Conservation (phyloP, 2,113 vertebrate species). For the Catagonus wagneri region DNA sequence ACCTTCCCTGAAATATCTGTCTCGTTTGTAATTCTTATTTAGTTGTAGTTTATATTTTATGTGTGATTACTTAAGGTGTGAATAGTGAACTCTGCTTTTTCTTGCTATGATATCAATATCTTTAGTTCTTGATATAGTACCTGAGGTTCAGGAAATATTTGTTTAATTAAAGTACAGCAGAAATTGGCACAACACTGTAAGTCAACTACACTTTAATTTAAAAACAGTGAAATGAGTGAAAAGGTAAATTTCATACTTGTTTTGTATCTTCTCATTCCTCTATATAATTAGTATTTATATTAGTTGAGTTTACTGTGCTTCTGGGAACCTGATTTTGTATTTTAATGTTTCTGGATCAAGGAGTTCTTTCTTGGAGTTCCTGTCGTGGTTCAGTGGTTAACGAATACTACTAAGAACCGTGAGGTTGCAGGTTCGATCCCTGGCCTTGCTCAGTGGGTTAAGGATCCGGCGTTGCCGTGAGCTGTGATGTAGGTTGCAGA, state of each 20-base stretch:
- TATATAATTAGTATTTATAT: background rate
- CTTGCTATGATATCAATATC: background rate
- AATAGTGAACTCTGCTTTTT: background rate
- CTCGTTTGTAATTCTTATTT: conserved; percentile 14
- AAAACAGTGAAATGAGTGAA: conserved; percentile 51
- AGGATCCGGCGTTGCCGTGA: too few species aligned
- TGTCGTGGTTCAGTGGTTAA: too few species aligned
- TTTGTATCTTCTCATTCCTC: conserved; percentile 17
- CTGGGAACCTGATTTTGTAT: conserved; percentile 27
- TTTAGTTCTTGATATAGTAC: background rate
- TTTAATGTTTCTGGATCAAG: conserved; percentile 35
- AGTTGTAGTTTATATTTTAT: background rate
- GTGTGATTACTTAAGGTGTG: background rate
- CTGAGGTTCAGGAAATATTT: background rate
- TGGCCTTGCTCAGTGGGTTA: too few species aligned
- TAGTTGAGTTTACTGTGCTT: background rate
- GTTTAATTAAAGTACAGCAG: background rate
- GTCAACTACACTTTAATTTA: background rate
- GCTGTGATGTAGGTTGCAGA: too few species aligned
- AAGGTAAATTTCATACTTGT: background rate
- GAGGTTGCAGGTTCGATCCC: too few species aligned
- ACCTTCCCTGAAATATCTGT: background rate
- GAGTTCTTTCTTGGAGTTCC: conserved; percentile 41
- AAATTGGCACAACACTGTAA: too few species aligned
- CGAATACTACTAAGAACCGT: too few species aligned